Evolutionary conservation across 2,113 vertebrate genomes (phyloP).

Genomic region (Stegostoma tigrinum): DNA sequence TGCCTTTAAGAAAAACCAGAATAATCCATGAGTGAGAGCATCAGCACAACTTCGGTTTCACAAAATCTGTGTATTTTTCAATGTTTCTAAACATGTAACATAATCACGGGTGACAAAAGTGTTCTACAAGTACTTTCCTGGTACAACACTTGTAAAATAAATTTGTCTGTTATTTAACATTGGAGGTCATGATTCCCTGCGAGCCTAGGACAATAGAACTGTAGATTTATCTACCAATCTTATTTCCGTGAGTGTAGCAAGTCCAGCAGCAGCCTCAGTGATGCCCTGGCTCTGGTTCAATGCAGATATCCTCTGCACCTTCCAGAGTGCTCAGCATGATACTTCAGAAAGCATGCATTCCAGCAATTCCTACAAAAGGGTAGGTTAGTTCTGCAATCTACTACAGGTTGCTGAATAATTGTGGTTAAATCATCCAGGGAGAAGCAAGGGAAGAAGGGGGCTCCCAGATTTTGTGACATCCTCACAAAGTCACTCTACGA

Average conservation of each 20-base stretch:
- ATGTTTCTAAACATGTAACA: neutral
- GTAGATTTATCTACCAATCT: neutral
- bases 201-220: no score
- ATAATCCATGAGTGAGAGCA: neutral
- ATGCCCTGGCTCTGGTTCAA: no score
- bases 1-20: neutral
- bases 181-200: neutral
- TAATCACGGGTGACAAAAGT: neutral
- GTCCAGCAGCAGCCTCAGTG: neutral
- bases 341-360: neutral
- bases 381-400: neutral
- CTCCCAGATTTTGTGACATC: neutral
- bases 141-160: neutral
- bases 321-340: neutral
- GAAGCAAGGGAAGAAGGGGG: neutral
- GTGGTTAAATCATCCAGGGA: neutral
- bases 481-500: neutral
- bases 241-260: neutral
- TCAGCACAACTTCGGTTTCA: neutral
- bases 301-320: neutral
- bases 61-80: neutral
- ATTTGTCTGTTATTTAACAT: neutral
- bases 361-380: neutral
- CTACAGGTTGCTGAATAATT: neutral
- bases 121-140: neutral